Evolutionary conservation across 1,140 invertebrate species (phyloP), one percentile per base, ranked within the genome.

Genomic region (Drosophila grimshawi): DNA sequence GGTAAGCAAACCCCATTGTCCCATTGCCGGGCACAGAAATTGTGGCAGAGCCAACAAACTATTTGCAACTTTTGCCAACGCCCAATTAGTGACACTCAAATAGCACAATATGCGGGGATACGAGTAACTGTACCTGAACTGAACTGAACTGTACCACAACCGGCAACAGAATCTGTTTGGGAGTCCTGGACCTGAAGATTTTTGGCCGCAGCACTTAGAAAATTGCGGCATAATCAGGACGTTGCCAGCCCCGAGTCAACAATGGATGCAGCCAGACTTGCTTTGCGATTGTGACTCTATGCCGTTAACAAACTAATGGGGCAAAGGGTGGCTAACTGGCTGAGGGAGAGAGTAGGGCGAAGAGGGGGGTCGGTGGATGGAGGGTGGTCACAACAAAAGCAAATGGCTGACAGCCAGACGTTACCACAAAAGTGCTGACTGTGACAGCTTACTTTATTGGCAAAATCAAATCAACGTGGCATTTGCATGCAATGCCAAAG

Each of bases 401-500:
- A 43, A 43, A 43, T 43, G 39, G 39, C 53, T 78, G 65, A 48
- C 43, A 60, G 77, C 70, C 77, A 65, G 67, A 32, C 65, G 43
- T 52, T 41, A 56, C 80, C 53, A 78, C 80, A 88, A 88, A 88
- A 88, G 83, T 88, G 83, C 83, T 88, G 83, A 88, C 83, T 88
- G 80, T 88, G 83, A 88, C 83, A 88, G 83, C 83, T 88, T 88
- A 89, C 83, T 89, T 88, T 88, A 88, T 88, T 88, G 83, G 83
- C 83, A 88, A 88, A 88, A 88, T 88, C 83, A 88, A 88, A 88
- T 88, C 83, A 88, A 88, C 83, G 88, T 88, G 85, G 83, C 83
- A 88, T 88, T 88, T 88, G 80, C 83, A 89, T 88, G 76, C 77
- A 80, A 81, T 76, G 70, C 79, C 82, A 77, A 82, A 86, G 82